Conservation (phyloP, 2,797 vertebrate genomes). For the Pseudotriccus pelzelni region DNA sequence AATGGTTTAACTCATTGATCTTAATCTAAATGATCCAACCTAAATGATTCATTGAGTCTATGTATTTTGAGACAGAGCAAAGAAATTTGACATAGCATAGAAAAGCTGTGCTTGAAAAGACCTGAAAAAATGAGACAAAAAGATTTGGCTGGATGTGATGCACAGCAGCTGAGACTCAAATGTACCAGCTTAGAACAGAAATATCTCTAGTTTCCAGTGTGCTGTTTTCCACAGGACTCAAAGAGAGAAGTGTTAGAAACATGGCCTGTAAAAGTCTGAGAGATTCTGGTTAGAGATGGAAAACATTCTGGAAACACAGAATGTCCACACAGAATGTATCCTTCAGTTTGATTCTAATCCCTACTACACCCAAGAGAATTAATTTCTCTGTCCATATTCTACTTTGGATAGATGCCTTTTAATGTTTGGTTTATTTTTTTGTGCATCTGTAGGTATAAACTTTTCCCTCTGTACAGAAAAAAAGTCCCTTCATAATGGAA, state of each 20-base stretch:
- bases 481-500: neutral
- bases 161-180: neutral
- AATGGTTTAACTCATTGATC: neutral
- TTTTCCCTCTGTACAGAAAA: neutral
- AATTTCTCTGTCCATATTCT: neutral
- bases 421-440: neutral
- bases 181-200: neutral
- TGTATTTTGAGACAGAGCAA: neutral
- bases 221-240: neutral
- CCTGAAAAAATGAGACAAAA: neutral
- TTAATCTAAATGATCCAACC: neutral
- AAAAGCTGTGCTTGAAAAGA: neutral
- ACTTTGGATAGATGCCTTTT: neutral
- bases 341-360: neutral
- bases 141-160: neutral
- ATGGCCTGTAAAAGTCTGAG: neutral
- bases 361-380: neutral
- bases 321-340: neutral
- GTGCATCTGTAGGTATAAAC: neutral
- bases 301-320: neutral
- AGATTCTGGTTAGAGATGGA: neutral
- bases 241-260: neutral
- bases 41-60: too few species aligned
- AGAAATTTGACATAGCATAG: neutral
- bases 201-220: neutral